A percentile compares a stretch with the other conserved stretches of the same genome.
These are phyloP conservation scores for Marasmarcha lunaedactyla DNA, from an alignment of 2,888 invertebrate species.

Conservation along the genomic window DNA sequence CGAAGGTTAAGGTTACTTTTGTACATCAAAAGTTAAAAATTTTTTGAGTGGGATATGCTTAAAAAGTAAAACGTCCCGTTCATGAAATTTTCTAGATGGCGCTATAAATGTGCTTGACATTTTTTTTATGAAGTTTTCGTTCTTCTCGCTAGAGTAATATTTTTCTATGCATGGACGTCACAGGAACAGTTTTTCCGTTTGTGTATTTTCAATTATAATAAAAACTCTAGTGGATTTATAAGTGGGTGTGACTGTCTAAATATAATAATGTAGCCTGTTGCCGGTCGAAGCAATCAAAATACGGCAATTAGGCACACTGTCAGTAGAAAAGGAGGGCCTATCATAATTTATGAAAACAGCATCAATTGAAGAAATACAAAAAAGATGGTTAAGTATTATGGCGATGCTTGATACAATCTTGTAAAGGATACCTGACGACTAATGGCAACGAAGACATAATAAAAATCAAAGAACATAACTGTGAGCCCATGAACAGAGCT, in stretches of 20 bases:
- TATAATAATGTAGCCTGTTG: slow-evolving; percentile 4
- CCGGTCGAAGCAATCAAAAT: slow-evolving; percentile 1
- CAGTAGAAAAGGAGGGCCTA: slow-evolving; percentile 2
- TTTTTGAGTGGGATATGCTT: no score
- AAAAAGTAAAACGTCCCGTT: no score
- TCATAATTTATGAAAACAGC: slow-evolving; percentile 1
- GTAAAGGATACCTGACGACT: background rate
- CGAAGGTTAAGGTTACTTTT: no score
- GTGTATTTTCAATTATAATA: no score
- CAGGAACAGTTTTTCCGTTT: no score
- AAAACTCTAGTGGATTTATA: slow-evolving; percentile 3
- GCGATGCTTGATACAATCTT: slow-evolving; percentile 3
- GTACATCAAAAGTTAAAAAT: no score
- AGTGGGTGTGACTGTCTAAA: background rate
- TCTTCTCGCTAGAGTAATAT: no score
- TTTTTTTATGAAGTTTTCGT: no score
- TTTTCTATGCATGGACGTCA: no score
- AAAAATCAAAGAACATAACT: slow-evolving; percentile 2
- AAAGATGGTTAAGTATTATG: slow-evolving; percentile 2
- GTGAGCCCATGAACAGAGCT: slow-evolving; percentile 3
- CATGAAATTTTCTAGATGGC: no score
- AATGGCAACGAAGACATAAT: slow-evolving; percentile 2
- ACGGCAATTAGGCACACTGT: background rate
- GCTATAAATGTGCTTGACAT: no score
- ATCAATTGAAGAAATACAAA: slow-evolving; percentile 1